Evolutionary conservation across 2,888 invertebrate genomes (phyloP).

Genomic region (Eupithecia pulchellata): DNA sequence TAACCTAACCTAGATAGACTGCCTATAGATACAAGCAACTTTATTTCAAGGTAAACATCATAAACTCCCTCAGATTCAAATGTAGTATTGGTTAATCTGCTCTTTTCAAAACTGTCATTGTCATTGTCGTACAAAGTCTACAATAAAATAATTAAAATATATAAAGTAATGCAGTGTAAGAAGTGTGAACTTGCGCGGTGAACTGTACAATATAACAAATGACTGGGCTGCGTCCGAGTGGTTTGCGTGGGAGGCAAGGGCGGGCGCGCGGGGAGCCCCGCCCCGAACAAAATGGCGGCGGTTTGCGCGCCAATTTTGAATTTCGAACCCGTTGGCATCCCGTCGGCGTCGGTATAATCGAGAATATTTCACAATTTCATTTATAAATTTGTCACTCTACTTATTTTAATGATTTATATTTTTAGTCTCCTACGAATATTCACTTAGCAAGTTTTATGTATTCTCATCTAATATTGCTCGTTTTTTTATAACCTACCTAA

Average conservation of each 20-base stretch:
- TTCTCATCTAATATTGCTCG: background rate
- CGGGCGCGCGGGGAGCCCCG: conserved; percentile 81
- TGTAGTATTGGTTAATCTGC: background rate
- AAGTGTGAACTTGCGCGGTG: conserved; percentile 62
- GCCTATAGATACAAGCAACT: too few relatives aligned
- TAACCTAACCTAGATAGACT: too few relatives aligned
- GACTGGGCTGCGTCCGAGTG: conserved; percentile 84
- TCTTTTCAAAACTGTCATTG: background rate
- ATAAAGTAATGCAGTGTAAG: background rate
- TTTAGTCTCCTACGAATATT: conserved; percentile 6
- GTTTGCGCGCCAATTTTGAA: conserved; percentile 86
- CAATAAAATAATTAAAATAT: background rate
- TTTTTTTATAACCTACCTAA: background rate
- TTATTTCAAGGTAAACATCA: background rate
- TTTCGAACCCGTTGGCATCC: conserved; percentile 45
- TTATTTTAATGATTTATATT: background rate
- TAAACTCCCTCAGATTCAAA: background rate
- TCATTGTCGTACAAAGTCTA: background rate
- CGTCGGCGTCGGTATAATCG: background rate
- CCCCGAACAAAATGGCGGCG: conserved; percentile 87
- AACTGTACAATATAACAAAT: conserved; percentile 81
- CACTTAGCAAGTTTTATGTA: conserved; percentile 7
- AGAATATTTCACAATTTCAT: background rate
- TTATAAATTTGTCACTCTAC: background rate
- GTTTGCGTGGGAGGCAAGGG: conserved; percentile 79